phyloP scores from a whole-genome alignment of 1,140 invertebrate species.

The Drosophila pruinosa region DNA sequence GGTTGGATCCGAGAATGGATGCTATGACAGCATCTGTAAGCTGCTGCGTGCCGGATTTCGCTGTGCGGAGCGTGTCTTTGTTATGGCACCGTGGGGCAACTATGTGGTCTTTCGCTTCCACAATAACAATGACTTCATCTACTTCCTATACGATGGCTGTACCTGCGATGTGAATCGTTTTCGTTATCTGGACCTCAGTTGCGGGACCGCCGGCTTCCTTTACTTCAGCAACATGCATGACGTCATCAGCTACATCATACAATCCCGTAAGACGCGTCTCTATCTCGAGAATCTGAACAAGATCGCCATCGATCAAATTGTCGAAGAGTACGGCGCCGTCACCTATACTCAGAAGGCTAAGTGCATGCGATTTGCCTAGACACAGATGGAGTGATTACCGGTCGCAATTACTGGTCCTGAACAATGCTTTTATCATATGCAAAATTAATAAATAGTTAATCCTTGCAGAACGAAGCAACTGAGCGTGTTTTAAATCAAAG shows the following conservation, averaged over 20 bases:
- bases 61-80: slow-evolving; percentile 75
- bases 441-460: background rate
- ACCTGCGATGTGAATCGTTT: slow-evolving; percentile 79
- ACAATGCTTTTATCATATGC: background rate
- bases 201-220: slow-evolving; percentile 74
- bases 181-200: slow-evolving; percentile 75
- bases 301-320: slow-evolving; percentile 70
- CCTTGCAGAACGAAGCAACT: background rate
- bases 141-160: slow-evolving; percentile 77
- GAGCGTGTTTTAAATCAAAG: background rate
- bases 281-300: slow-evolving; percentile 72
- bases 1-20: slow-evolving; percentile 77
- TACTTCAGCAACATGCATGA: slow-evolving; percentile 71
- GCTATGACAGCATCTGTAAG: slow-evolving; percentile 80
- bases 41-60: slow-evolving; percentile 73
- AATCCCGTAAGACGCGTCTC: slow-evolving; percentile 66
- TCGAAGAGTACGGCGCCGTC: slow-evolving; percentile 72
- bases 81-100: slow-evolving; percentile 81
- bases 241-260: slow-evolving; percentile 76
- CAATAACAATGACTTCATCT: slow-evolving; percentile 63
- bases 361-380: slow-evolving; percentile 66
- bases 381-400: no score
- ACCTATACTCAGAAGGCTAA: slow-evolving; percentile 73
- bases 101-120: slow-evolving; percentile 78
- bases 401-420: background rate